Evolutionary conservation across 2,888 invertebrate species (phyloP).

Genomic region (Callinectes sapidus): DNA sequence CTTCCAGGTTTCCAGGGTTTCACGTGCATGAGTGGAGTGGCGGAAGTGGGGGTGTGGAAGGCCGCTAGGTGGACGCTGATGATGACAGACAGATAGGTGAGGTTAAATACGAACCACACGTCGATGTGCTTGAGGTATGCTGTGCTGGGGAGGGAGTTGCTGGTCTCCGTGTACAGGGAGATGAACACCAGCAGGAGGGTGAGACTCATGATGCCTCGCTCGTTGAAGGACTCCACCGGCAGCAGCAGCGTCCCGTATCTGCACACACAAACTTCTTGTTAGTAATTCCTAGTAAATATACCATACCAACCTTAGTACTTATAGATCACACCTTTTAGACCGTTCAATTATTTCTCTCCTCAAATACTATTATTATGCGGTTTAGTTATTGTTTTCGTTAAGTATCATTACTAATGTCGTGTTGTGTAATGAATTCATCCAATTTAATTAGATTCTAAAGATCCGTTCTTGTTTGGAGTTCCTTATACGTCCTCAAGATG

Average conservation of each 20-base stretch:
- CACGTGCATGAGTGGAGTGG: not conserved
- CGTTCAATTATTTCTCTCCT: no score
- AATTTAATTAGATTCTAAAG: no score
- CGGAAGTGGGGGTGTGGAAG: constrained; percentile 27
- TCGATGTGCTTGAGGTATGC: constrained; percentile 59
- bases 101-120: constrained; percentile 59
- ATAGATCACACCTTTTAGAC: no score
- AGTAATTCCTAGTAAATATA: no score
- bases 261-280: not conserved
- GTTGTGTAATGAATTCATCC: no score
- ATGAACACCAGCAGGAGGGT: constrained; percentile 57
- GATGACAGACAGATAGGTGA: constrained; percentile 48
- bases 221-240: constrained; percentile 51
- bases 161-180: constrained; percentile 58
- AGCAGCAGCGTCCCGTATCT: constrained; percentile 54
- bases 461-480: no score
- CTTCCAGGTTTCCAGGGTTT: not conserved
- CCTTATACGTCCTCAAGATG: no score
- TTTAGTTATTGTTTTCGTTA: no score
- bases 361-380: no score
- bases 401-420: no score
- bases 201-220: constrained; percentile 52
- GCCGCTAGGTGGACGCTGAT: constrained; percentile 51
- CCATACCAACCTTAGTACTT: no score
- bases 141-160: constrained; percentile 56